Percentiles rank a stretch among this genome's conserved stretches.
These are phyloP conservation scores for Amazona guildingii DNA, from an alignment of 2,113 vertebrate species.

Conservation along the genomic window DNA sequence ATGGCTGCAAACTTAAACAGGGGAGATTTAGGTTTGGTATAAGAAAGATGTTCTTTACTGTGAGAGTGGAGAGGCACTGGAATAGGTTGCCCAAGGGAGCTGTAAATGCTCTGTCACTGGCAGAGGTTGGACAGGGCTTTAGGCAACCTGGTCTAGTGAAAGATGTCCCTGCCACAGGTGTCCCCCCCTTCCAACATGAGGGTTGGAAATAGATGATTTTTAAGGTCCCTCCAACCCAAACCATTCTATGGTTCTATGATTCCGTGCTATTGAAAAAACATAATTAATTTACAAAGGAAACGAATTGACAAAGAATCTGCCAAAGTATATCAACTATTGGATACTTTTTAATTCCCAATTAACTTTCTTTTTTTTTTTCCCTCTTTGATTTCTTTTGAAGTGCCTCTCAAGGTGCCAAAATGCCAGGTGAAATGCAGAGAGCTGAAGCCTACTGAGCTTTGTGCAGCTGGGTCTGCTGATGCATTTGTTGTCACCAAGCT, in stretches of 20 bases:
- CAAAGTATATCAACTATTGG: neutral
- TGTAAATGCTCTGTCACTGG: neutral
- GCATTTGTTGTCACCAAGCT: neutral
- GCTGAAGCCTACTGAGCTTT: neutral
- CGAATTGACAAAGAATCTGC: neutral
- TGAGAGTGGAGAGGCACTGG: neutral
- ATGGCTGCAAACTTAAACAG: neutral
- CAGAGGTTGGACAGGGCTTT: neutral
- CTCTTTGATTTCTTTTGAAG: neutral
- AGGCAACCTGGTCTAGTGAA: neutral
- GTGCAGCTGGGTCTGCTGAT: accelerated
- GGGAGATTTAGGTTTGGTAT: neutral
- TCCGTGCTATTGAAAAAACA: neutral
- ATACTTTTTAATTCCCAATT: neutral
- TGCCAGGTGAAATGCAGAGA: neutral
- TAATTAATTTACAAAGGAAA: neutral
- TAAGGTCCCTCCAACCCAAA: neutral
- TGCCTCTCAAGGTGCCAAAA: neutral
- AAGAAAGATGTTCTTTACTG: neutral
- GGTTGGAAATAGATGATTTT: neutral
- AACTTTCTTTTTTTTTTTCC: accelerated
- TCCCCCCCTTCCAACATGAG: neutral
- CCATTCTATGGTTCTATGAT: neutral
- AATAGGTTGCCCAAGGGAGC: neutral
- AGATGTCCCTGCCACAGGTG: neutral